Evolutionary conservation across 2,888 invertebrate genomes (phyloP).

Genomic region (Muscina levida): DNA sequence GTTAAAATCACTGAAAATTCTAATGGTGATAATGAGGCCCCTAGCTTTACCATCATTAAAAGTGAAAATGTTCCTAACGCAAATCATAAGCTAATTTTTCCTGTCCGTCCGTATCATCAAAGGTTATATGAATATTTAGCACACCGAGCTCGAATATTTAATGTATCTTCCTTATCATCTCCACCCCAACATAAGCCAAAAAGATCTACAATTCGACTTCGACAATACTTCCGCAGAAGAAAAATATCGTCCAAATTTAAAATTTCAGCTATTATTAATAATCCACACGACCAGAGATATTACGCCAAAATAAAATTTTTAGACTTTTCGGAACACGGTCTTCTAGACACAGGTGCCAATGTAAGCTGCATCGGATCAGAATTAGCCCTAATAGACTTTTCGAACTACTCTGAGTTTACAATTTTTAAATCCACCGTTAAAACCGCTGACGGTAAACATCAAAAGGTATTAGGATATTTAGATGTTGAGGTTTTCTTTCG

Average conservation of each 20-base stretch:
- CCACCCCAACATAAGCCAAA: neutral
- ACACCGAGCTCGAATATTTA: neutral
- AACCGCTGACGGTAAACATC: neutral
- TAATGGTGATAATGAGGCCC: no score
- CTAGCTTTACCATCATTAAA: no score
- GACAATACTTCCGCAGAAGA: neutral
- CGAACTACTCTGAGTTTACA: neutral
- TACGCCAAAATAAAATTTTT: neutral
- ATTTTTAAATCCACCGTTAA: neutral
- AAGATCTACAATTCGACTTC: neutral
- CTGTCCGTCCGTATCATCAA: neutral
- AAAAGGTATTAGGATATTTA: slow-evolving; percentile 17
- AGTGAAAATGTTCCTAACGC: no score
- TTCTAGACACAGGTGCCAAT: slow-evolving; percentile 10
- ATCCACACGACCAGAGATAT: neutral
- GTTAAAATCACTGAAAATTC: no score
- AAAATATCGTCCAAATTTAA: neutral
- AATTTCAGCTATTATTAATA: neutral
- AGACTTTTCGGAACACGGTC: neutral
- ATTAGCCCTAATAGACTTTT: neutral
- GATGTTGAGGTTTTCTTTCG: slow-evolving; percentile 8
- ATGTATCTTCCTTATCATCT: neutral
- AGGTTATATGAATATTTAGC: neutral
- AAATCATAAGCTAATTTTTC: neutral
- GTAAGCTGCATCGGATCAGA: slow-evolving; percentile 1